A percentile compares a stretch with the other conserved stretches of the same genome.
Evolutionary conservation across 2,888 invertebrate genomes (phyloP).

Genomic region (Oeneis ivallda): DNA sequence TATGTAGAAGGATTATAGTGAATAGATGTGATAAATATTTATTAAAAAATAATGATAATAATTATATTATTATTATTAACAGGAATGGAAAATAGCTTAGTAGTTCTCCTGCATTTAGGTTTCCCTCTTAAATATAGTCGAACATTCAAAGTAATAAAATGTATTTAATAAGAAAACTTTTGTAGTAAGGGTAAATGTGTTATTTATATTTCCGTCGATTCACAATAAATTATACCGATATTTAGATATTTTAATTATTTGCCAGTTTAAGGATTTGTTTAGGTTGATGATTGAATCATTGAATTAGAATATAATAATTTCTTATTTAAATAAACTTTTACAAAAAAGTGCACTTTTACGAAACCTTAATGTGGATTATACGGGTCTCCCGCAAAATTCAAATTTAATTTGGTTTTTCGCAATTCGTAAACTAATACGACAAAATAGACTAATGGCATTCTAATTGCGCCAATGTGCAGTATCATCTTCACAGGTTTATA

Average conservation of each 20-base stretch:
- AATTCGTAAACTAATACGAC: no score
- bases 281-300: neutral
- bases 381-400: no score
- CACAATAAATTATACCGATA: constrained; percentile 36
- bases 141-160: constrained; percentile 47
- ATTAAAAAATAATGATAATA: constrained; percentile 46
- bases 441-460: no score
- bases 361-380: no score
- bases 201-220: constrained; percentile 55
- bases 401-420: no score
- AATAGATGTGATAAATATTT: constrained; percentile 36
- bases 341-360: no score
- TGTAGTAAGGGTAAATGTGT: constrained; percentile 54
- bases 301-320: no score
- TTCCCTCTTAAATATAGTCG: constrained; percentile 54
- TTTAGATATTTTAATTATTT: constrained; percentile 24
- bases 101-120: constrained; percentile 70
- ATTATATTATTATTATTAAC: constrained; percentile 60
- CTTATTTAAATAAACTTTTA: no score
- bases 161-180: constrained; percentile 51
- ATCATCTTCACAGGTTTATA: no score
- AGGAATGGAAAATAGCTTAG: constrained; percentile 57
- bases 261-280: constrained; percentile 26
- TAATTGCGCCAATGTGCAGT: no score
- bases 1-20: constrained; percentile 29